Percentiles rank a stretch among this genome's conserved stretches.
These are phyloP conservation scores for Phasianus colchicus DNA, from an alignment of 2,113 vertebrate species.

Conservation along the genomic window DNA sequence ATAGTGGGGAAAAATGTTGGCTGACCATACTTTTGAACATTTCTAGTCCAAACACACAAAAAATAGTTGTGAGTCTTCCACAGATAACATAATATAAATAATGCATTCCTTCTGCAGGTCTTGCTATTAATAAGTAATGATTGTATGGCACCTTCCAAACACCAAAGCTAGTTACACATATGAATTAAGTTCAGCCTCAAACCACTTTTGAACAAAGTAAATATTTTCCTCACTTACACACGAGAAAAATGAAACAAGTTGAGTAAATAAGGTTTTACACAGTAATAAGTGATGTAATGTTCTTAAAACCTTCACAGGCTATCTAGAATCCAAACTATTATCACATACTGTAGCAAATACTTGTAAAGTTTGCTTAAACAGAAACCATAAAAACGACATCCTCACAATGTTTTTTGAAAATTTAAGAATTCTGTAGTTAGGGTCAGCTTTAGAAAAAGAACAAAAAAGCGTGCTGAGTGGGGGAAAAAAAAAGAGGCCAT, in stretches of 20 bases:
- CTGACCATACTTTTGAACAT: conserved; percentile 14
- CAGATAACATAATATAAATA: conserved; percentile 62
- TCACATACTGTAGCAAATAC: background rate
- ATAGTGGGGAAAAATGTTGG: background rate
- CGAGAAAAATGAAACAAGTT: conserved; percentile 47
- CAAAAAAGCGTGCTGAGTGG: background rate
- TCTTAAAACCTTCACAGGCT: background rate
- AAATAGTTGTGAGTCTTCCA: conserved; percentile 37
- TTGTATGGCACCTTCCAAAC: conserved; percentile 65
- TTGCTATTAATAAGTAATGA: conserved; percentile 64
- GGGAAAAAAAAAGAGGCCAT: background rate
- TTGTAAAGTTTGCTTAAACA: conserved; percentile 15
- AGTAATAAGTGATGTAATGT: conserved; percentile 51
- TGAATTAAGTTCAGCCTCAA: conserved; percentile 62
- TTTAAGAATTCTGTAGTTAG: background rate
- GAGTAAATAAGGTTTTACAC: conserved; percentile 45
- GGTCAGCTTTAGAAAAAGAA: background rate
- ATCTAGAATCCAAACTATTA: conserved; percentile 6
- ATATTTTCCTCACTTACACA: conserved; percentile 46
- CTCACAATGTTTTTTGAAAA: background rate
- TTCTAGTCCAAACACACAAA: conserved; percentile 41
- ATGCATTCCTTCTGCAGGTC: conserved; percentile 47
- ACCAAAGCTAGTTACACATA: conserved; percentile 68
- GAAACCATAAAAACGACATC: background rate
- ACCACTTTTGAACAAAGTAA: conserved; percentile 49